Conservation (phyloP, 2,797 vertebrate species). For the Mus caroli region DNA sequence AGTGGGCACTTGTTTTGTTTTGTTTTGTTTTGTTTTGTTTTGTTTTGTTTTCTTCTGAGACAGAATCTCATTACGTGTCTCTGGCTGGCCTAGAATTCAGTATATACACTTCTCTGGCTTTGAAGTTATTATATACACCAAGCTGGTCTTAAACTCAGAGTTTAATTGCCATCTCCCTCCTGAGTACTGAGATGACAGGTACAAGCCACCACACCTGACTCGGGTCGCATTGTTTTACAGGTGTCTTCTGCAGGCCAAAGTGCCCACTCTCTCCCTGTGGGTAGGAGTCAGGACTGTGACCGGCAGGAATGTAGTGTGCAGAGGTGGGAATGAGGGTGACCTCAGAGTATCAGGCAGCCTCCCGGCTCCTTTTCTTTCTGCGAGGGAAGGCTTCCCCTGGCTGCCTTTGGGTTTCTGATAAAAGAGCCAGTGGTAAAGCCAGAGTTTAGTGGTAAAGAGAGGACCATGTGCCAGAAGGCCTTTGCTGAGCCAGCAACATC, state of each 20-base stretch:
- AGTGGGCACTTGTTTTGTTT: constrained; percentile 25
- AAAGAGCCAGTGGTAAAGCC: background rate
- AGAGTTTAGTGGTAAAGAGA: background rate
- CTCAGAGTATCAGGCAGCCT: background rate
- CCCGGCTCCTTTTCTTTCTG: background rate
- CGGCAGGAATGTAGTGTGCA: background rate
- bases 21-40: background rate
- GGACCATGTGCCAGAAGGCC: background rate
- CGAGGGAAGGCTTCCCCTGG: background rate
- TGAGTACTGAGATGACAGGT: background rate
- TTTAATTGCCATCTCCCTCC: background rate
- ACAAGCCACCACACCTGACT: background rate
- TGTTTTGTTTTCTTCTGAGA: background rate
- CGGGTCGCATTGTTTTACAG: background rate
- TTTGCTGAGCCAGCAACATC: background rate
- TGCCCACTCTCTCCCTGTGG: background rate
- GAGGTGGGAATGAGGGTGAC: background rate
- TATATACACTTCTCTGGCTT: background rate
- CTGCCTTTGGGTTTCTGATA: background rate
- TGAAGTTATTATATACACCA: background rate
- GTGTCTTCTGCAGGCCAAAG: background rate
- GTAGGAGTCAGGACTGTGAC: background rate
- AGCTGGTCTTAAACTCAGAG: background rate
- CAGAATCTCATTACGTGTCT: background rate
- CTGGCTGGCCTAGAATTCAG: background rate